A percentile compares a stretch with the other conserved stretches of the same genome.
Conservation (phyloP, 2,888 invertebrate species). For the Dysmachus trigonus region DNA sequence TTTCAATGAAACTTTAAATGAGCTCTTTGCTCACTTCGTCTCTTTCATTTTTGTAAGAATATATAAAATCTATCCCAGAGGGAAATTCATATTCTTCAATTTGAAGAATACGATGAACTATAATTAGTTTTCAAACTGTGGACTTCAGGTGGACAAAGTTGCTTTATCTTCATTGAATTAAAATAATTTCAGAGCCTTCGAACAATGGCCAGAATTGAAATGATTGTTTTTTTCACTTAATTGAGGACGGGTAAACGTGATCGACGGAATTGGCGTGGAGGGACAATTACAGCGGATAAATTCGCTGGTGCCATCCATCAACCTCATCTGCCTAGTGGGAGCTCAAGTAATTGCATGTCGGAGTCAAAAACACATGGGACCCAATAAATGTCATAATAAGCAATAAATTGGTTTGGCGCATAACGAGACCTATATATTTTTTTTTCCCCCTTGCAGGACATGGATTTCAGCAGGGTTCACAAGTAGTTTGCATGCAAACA, state of each 20-base stretch:
- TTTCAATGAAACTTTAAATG: not conserved
- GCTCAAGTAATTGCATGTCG: not conserved
- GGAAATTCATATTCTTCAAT: not conserved
- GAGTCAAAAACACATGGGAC: slow-evolving; percentile 9
- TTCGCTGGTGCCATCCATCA: not conserved
- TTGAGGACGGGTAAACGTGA: not conserved
- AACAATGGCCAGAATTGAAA: not conserved
- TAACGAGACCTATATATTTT: not conserved
- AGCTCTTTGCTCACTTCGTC: not conserved
- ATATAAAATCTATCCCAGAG: not conserved
- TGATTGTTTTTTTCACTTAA: not conserved
- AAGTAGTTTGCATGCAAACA: slow-evolving; percentile 26
- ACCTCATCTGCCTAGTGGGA: slow-evolving; percentile 1
- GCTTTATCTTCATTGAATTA: not conserved
- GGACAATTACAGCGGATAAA: not conserved
- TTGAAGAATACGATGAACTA: not conserved
- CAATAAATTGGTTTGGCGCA: not conserved
- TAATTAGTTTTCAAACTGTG: not conserved
- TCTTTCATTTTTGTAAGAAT: not conserved
- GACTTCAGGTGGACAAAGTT: not conserved
- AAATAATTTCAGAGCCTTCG: not conserved
- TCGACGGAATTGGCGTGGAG: not conserved
- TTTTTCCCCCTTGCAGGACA: not conserved
- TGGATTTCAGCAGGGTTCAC: not conserved
- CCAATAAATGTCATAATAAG: slow-evolving; percentile 23